These are phyloP conservation scores for Gnathonemus longibarbis DNA, from an alignment of 2,113 vertebrate species.

Conservation along the genomic window DNA sequence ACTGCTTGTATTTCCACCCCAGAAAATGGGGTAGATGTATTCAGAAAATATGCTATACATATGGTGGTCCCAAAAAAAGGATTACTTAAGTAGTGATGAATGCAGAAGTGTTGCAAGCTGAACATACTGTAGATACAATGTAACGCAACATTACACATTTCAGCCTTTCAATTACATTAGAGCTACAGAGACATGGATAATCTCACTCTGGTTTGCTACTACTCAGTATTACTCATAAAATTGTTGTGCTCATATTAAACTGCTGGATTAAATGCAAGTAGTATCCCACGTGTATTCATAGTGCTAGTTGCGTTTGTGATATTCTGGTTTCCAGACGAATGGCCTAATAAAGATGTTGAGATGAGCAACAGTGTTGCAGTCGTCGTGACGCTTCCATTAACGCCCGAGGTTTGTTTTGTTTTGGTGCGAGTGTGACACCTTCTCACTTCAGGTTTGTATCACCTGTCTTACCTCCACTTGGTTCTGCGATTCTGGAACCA, in stretches of 20 bases:
- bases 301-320: background rate
- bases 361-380: background rate
- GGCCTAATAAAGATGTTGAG: background rate
- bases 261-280: background rate
- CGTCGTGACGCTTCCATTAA: background rate
- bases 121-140: background rate
- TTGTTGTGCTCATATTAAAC: background rate
- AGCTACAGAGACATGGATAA: background rate
- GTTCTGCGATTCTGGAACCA: conserved; percentile 58
- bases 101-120: background rate
- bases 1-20: background rate
- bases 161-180: background rate
- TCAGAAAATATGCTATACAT: background rate
- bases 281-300: background rate
- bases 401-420: background rate
- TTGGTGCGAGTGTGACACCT: background rate
- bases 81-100: background rate
- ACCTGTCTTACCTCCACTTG: conserved; percentile 57
- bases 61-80: background rate
- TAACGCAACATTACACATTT: background rate
- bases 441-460: background rate
- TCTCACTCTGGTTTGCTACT: background rate
- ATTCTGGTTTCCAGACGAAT: background rate
- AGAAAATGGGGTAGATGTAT: background rate
- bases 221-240: background rate